These are phyloP conservation scores for Nycticryphes semicollaris DNA, from an alignment of 2,113 vertebrate species.

Conservation along the genomic window DNA sequence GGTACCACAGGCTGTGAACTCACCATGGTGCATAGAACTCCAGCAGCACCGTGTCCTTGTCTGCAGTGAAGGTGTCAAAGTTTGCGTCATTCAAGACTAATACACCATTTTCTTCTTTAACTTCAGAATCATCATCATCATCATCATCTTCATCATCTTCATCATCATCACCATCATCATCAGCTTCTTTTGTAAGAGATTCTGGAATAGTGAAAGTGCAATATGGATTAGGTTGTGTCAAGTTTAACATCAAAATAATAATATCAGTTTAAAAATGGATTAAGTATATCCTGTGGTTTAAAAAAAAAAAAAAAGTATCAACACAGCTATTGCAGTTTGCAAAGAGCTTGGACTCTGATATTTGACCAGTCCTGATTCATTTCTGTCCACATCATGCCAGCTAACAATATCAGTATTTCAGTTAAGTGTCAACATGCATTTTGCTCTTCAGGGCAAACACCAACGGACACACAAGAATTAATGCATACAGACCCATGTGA, in stretches of 20 bases:
- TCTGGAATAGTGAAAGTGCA: slow-evolving; percentile 17
- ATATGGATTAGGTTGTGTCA: background rate
- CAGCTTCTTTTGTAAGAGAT: slow-evolving; percentile 47
- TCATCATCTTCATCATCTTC: slow-evolving; percentile 71
- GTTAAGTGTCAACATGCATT: background rate
- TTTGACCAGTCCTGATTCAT: background rate
- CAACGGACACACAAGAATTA: background rate
- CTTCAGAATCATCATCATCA: slow-evolving; percentile 74
- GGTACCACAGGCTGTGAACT: background rate
- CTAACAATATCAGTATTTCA: background rate
- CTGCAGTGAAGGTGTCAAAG: slow-evolving; percentile 88
- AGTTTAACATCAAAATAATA: background rate
- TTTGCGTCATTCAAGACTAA: slow-evolving; percentile 86
- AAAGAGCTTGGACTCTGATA: background rate
- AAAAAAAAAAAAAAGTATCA: background rate
- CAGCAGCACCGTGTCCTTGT: slow-evolving; percentile 89
- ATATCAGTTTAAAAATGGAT: background rate
- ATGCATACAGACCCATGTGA: background rate
- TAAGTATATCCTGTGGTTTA: background rate
- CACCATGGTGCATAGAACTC: slow-evolving; percentile 98
- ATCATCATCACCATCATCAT: slow-evolving; percentile 28
- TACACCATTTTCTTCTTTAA: slow-evolving; percentile 95
- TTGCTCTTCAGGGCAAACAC: background rate
- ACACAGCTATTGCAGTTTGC: no score
- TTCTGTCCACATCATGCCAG: background rate